Evolutionary conservation across 2,797 vertebrate species (phyloP), one percentile per base, ranked within the genome.

Genomic region (Melanotaenia maccullochi): DNA sequence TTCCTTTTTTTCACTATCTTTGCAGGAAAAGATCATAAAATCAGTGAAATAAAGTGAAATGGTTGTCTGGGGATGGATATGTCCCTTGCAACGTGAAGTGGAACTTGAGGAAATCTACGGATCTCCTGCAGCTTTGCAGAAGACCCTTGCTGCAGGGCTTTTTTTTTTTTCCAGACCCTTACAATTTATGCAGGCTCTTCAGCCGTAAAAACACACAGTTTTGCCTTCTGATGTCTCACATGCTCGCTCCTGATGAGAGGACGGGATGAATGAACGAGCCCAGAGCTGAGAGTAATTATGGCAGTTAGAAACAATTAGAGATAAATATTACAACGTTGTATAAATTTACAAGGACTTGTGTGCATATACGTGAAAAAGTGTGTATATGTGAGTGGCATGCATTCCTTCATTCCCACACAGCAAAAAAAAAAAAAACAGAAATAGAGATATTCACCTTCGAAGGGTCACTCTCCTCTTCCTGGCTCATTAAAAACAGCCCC

Each of bases 401-500:
- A 51, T 81, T 73, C 84, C 66, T 73, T 71, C 73, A 56, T 77
- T 82, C 79, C 49, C 74, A 77, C 78, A 55, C 54, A 71, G 73
- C 77, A 71, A 14, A 54, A 6, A 44, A 54, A 5, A 52, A 54
- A 35, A 40, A 40, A 86, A 67, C 84, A 82, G 76, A 81, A 85
- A 92, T 78, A 88, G 89, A 91, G 90, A 90, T 89, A 88, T 92
- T 92, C 91, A 91, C 90, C 90, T 93, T 94, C 85, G 66, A 86
- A 92, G 90, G 91, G 91, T 93, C 91, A 93, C 90, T 91, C 88
- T 92, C 80, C 86, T 91, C 84, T 91, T 85, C 89, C 91, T 89
- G 89, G 86, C 92, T 94, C 93, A 94, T 94, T 93, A 93, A 91
- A 93, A 94, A 88, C 91, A 92, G 88, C 85, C 90, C 93, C 90